Evolutionary conservation across 1,140 invertebrate species (phyloP).

Genomic region (Trichonephila clavata): DNA sequence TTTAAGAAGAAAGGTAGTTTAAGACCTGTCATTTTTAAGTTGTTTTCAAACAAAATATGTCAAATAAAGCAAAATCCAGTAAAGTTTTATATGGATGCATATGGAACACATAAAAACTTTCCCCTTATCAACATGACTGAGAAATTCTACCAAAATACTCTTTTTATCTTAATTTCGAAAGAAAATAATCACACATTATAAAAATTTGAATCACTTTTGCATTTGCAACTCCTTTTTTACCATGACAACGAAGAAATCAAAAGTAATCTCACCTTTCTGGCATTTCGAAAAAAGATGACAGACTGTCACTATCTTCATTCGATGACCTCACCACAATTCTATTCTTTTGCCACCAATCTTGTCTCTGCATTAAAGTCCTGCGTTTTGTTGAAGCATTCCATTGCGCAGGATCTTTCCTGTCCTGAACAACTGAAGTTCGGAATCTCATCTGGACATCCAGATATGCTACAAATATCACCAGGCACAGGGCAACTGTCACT

Average conservation of each 20-base stretch:
- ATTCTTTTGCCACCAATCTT: constrained; percentile 7
- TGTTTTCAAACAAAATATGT: no score
- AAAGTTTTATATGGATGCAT: no score
- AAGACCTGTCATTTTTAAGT: no score
- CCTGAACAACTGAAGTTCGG: not conserved
- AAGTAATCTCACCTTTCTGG: constrained; percentile 16
- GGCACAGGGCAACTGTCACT: not conserved
- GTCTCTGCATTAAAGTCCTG: constrained; percentile 27
- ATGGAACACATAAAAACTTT: no score
- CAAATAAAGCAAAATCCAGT: no score
- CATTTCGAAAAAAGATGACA: constrained; percentile 9
- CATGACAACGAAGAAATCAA: not conserved
- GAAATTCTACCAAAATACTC: no score
- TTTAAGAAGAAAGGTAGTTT: no score
- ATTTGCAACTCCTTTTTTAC: no score
- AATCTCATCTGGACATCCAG: constrained; percentile 45
- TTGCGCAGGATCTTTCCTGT: not conserved
- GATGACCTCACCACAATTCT: not conserved
- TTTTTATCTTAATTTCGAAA: no score
- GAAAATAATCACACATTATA: not conserved
- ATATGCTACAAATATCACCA: constrained; percentile 28
- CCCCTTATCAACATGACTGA: no score
- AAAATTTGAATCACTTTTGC: not conserved
- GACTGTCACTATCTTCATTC: constrained; percentile 17
- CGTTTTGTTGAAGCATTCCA: constrained; percentile 46